Conservation (phyloP, 2,113 vertebrate genomes). For the Pandion haliaetus region DNA sequence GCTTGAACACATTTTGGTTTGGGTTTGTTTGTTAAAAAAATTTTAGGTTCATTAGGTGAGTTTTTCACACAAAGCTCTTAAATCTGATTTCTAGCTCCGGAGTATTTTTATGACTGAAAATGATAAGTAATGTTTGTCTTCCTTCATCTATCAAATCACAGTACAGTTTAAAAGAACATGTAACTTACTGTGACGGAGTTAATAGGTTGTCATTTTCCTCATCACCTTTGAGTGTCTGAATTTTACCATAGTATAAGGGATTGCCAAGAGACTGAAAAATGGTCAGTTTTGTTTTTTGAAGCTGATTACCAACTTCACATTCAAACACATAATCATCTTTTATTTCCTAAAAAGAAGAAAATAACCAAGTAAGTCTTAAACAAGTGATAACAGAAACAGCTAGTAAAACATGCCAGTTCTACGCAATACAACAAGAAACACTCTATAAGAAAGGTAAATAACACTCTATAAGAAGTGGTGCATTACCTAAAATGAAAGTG, state of each 20-base stretch:
- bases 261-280: slow-evolving; percentile 94
- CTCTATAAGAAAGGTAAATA: background rate
- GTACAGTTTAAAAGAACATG: background rate
- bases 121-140: background rate
- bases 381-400: background rate
- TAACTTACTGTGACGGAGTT: slow-evolving; percentile 90
- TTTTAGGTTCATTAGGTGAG: background rate
- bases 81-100: background rate
- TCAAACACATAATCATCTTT: slow-evolving; percentile 97
- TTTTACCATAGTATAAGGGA: slow-evolving; percentile 95
- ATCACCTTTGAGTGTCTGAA: slow-evolving; percentile 89
- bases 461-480: background rate
- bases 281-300: slow-evolving; percentile 91
- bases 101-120: background rate
- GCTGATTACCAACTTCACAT: slow-evolving; percentile 90
- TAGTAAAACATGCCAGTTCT: background rate
- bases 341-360: slow-evolving; percentile 81
- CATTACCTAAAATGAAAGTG: background rate
- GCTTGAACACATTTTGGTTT: background rate
- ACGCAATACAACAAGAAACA: background rate
- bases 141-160: background rate
- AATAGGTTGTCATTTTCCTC: slow-evolving; percentile 81
- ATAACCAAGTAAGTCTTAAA: background rate
- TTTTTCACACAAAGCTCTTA: background rate
- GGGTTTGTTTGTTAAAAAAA: background rate